Evolutionary conservation across 92 coral and sea anemone species (phyloP), one percentile per base, ranked within the genome.

Genomic region (Blastomussa wellsi): DNA sequence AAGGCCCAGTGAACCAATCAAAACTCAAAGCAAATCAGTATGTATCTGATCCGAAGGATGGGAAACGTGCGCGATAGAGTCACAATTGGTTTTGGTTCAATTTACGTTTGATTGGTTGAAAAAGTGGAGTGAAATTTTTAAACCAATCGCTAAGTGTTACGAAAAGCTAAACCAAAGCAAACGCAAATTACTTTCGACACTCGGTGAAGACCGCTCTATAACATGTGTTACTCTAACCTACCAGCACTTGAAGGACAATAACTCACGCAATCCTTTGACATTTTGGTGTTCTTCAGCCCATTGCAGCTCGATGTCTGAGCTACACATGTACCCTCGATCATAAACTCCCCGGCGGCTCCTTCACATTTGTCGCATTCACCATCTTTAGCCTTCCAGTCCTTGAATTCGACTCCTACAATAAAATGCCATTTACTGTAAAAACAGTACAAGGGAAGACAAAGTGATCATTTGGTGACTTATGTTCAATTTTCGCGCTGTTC

Each of bases 301-400:
- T 33, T 17, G 31, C 81, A 77, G 81, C 69, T 77, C 28, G 17
- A 53, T 0, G 19, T 0, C 19, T 52, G 20, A 4, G 48, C 32
- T 24, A 12, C 48, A 36, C 81, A 76, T n/a, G 37, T 48, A 7
- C 66, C 29, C 64, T 76, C 60, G 62, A 76, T 76, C 19, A 13
- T n/a, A 33, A 76, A 48, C 79, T 32, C 28, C 5, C 79, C 79
- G 12, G 37, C 79, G 12, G 28, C 65, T 12, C 79, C 79, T 13
- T 7, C 38, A 13, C 79, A 76, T 42, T 31, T 76, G 7, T 29
- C 20, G 9, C 81, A 77, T 5, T 77, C 69, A 12, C 69, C 47
- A 6, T 77, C 69, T 52, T 51, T 77, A 32, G 81, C 81, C 24
- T 77, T 52, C 69, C 81, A 77, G 32, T 77, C 10, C 32, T 59